Evolutionary conservation across 2,113 vertebrate species (phyloP), one percentile per base, ranked within the genome.

Genomic region (Taurulus bubalis): DNA sequence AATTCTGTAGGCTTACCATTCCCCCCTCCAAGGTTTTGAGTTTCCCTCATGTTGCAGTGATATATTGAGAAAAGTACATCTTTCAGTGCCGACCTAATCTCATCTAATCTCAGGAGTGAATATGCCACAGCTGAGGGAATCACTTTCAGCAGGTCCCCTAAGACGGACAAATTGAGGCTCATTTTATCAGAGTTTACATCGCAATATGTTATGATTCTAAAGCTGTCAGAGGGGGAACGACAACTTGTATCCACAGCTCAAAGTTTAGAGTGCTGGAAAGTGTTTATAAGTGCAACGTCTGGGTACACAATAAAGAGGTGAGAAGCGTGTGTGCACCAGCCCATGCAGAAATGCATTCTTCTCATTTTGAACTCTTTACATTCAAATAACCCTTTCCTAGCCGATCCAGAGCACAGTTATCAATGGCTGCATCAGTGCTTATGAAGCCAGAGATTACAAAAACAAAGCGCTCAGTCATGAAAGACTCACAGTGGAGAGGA

Each of bases 121-220:
- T 58, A 22, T 58, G 71, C 66, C 78, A 82, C 71, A 73, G 77
- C 42, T 64, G 77, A 88, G 82, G 82, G 80, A 82, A 77, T 87
- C 79, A 75, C 80, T 77, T 77, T 75, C 70, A 79, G 59, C 70
- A 47, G 65, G 51, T 73, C 73, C 58, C 56, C 84, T 24, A 82
- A 82, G 77, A 88, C 51, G 28, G 59, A 59, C 75, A 82, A 51
- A 80, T 40, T 72, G 79, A 83, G 63, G 62, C 45, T 84, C 68
- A 80, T 90, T 86, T 78, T 59, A 78, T 87, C 65, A 51, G 42
- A 72, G 60, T 84, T 85, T 82, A 71, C 60, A 76, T 91, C 77
- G 67, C 60, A 74, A 56, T 80, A 42, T 83, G 65, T 82, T 82
- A 75, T 76, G 69, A 87, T 85, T 79, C 77, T 47, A 77, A 78